phyloP scores from a whole-genome alignment of 2,113 vertebrate species.

The Tichodroma muraria region DNA sequence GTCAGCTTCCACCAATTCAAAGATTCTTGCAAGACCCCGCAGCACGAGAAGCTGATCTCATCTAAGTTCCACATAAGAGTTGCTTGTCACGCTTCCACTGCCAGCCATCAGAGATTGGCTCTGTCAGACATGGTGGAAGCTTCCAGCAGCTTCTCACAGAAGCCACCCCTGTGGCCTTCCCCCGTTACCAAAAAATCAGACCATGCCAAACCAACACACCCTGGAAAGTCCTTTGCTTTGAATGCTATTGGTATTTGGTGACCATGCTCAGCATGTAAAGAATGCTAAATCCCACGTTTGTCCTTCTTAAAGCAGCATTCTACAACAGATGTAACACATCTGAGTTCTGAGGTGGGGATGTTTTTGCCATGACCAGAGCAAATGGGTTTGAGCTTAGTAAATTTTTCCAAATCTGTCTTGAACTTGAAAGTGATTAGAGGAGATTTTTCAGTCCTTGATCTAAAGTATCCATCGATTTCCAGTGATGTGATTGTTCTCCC shows the following conservation, averaged over 20 bases:
- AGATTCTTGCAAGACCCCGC: neutral
- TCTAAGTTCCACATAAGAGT: fast-evolving
- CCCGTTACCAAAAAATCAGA: neutral
- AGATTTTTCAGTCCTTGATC: neutral
- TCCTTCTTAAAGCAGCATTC: neutral
- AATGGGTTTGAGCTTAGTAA: neutral
- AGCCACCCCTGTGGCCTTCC: neutral
- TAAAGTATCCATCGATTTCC: neutral
- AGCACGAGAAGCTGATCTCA: fast-evolving
- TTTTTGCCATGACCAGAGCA: neutral
- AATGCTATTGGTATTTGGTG: neutral
- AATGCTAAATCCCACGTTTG: neutral
- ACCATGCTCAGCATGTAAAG: neutral
- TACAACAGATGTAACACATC: neutral
- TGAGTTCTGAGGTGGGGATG: neutral
- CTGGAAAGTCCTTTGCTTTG: neutral
- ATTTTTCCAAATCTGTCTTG: neutral
- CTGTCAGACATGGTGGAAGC: neutral
- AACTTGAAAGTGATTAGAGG: neutral
- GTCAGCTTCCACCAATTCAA: neutral
- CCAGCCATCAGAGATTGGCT: neutral
- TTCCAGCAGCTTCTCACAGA: neutral
- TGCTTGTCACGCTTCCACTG: neutral
- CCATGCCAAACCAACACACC: neutral
- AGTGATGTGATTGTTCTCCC: neutral